Evolutionary conservation across 2,113 vertebrate species (phyloP), one percentile per base, ranked within the genome.

Genomic region (Dipodomys stephensi): DNA sequence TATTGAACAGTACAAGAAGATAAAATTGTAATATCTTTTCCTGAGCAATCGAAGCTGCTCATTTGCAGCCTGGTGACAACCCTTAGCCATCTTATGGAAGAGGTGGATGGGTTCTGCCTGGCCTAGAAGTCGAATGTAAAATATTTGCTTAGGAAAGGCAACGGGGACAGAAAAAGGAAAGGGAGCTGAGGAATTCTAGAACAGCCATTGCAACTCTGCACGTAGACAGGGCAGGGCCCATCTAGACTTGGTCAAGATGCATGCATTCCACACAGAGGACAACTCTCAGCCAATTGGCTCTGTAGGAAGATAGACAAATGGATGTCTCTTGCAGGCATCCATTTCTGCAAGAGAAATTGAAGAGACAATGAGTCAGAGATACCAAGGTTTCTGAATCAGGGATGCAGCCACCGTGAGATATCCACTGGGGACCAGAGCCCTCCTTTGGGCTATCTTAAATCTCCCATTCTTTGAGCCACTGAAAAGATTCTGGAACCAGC

Each of bases 1-100:
- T 98, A 98, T 98, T 98, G 97, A 98, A 98, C 97, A 97, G 97
- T 98, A 98, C 97, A 97, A 98, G 98, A 90, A 97, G 98, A 98
- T 97, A 97, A 98, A 98, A 98, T 96, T 98, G 97, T 98, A 98
- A 98, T 98, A 97, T 97, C 97, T 98, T 98, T 98, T 97, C 94
- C 97, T 92, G 93, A 98, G 97, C 97, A 97, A 95, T 97, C 62
- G 96, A 97, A 93, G 97, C 97, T 96, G 97, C 96, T 98, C 97
- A 95, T 97, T 97, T 97, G 96, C 96, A 97, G 96, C 95, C 93
- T 72, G 73, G 90, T 98, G 97, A 98, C 98, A 98, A 96, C 69
- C 95, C 88, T 72, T 87, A 92, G 97, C 90, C 57, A 35, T 96
- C 95, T 96, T 92, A n/a, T 30, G 67, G 93, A 96, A 86, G 94